phyloP scores from a whole-genome alignment of 2,888 invertebrate species.

The Megastigmus dorsalis region DNA sequence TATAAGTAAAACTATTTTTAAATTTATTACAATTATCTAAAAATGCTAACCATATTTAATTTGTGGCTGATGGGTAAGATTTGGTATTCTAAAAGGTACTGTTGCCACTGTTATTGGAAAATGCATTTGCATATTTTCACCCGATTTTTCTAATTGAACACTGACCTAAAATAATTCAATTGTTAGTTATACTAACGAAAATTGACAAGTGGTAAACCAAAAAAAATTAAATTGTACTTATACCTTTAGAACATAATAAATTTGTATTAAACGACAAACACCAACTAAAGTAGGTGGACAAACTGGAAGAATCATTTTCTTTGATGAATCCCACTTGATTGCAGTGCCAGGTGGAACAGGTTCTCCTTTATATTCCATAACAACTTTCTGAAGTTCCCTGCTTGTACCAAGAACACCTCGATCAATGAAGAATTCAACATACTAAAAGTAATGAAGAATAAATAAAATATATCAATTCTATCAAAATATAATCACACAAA shows the following conservation, averaged over 20 bases:
- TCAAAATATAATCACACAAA: neutral
- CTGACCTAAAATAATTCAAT: constrained; percentile 77
- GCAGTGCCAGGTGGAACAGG: constrained; percentile 79
- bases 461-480: too few species aligned
- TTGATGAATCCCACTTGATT: constrained; percentile 81
- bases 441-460: constrained; percentile 74
- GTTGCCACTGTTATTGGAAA: constrained; percentile 86
- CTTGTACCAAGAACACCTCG: constrained; percentile 83
- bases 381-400: constrained; percentile 81
- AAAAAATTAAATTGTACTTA: constrained; percentile 56
- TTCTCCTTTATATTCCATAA: constrained; percentile 83
- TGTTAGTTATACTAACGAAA: neutral
- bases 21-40: too few species aligned
- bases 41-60: constrained; percentile 80
- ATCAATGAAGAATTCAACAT: constrained; percentile 85
- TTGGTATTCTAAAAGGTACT: constrained; percentile 82
- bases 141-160: constrained; percentile 82
- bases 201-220: neutral
- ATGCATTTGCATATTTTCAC: constrained; percentile 83
- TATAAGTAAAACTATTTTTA: neutral
- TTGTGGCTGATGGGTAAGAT: constrained; percentile 78
- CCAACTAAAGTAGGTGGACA: constrained; percentile 85
- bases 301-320: constrained; percentile 81
- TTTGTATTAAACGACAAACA: constrained; percentile 82
- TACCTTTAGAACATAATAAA: constrained; percentile 85